Conservation (phyloP, 2,113 vertebrate genomes). For the Hippopotamus amphibius region DNA sequence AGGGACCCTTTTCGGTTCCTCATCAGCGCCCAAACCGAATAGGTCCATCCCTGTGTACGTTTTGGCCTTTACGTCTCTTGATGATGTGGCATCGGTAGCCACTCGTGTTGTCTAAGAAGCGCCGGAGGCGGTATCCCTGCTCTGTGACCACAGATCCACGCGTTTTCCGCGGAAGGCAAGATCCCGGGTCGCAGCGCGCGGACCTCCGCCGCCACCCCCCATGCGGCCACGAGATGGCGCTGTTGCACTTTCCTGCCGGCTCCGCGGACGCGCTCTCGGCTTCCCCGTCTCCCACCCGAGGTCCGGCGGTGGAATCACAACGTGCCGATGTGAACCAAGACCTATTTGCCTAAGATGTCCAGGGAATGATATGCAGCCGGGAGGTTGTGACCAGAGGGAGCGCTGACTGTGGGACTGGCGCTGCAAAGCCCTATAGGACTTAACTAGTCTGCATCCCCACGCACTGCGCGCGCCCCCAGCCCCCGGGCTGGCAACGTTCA, state of each 20-base stretch:
- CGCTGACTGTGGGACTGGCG: neutral
- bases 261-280: rapidly evolving
- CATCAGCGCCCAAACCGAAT: slow-evolving; percentile 57
- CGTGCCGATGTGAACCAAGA: neutral
- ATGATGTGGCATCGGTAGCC: slow-evolving; percentile 64
- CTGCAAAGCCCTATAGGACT: neutral
- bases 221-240: slow-evolving; percentile 79
- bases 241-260: slow-evolving; percentile 82
- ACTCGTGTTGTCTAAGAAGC: slow-evolving; percentile 73
- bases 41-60: slow-evolving; percentile 73
- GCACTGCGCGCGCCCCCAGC: rapidly evolving
- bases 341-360: neutral
- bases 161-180: slow-evolving; percentile 74
- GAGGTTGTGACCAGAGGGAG: neutral
- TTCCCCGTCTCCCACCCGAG: neutral
- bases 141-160: slow-evolving; percentile 62
- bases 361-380: neutral
- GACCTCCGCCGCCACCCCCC: neutral
- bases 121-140: slow-evolving; percentile 69
- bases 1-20: slow-evolving; percentile 59
- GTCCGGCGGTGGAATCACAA: neutral
- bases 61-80: slow-evolving; percentile 76
- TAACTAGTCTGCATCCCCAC: neutral
- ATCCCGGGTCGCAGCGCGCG: slow-evolving; percentile 69
- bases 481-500: neutral